Base-by-base conservation (phyloP, 2,113 vertebrate genomes). In the Phoxinus phoxinus region DNA sequence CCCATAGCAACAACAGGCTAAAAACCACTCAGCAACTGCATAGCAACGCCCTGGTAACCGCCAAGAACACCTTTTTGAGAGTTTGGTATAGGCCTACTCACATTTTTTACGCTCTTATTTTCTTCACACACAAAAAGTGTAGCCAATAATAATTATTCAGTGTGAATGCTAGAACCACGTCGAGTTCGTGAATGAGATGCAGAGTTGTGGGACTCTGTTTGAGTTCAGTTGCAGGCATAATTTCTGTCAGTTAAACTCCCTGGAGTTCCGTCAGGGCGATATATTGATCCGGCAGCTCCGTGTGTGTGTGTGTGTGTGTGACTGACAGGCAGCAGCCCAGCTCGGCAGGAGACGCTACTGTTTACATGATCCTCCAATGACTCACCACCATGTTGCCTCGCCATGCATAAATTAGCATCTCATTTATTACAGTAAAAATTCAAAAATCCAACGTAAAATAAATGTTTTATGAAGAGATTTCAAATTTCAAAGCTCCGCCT, bases 361-460 rank as follows among this genome's bases (percentile, higher is more conserved):
- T 78, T 58, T 78, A 78, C 75, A 58, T 35, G 51, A 78, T 58
- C 58, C 75, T 78, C 51, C 72, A 74, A 48, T 17, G 41, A 46
- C 71, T 27, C 41, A 58, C 75, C 1, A 51, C 30, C 30, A 37
- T 78, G 75, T 78, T 78, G 41, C 41, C 72, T 48, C 72, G 0
- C 1, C 30, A 9, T 58, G 75, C 75, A 78, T 78, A 56, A 15
- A 78, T 78, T 78, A 58, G 51, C 75, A 78, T 78, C 30, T 35
- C 11, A 23, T 58, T 78, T 58, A 78, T 58, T 37, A n/a, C 72
- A 48, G 12, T 25, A 46, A 46, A 41, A 74, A 21, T 17, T 48
- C 1, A 73, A n/a, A 21, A 35, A 35, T 7, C 7, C 1, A 15
- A 35, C 19, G 15, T 25, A 3, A 35, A 23, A 37, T 19, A 2